Evolutionary conservation across 1,140 invertebrate species (phyloP), one percentile per base, ranked within the genome.

Genomic region (Carposina sasakii): DNA sequence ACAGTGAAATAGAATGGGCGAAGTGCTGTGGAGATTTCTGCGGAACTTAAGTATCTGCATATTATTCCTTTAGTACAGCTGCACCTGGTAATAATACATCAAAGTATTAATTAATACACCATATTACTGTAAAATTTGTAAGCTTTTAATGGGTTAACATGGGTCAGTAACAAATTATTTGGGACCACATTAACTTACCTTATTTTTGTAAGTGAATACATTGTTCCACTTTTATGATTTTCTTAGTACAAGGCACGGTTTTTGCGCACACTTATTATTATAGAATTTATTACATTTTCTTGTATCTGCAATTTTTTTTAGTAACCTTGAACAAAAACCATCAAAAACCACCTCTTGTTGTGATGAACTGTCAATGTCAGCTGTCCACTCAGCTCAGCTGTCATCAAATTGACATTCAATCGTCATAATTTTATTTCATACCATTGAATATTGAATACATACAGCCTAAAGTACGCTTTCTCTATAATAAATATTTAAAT

Each of bases 1-100:
- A 98, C 96, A 37, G 91, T 91, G 83, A 98, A 98, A 78, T 96
- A 98, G 76, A 98, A 98, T 1, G 96, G 96, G 54, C 96, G 87
- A 12, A 98, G 83, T 0, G 95, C 96, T 13, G 94, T 91, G 3
- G 94, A 92, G n/a, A 96, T 87, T 87, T 97, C 93, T 19, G 90
- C 90, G 33, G 76, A 72, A 52, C 79, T 83, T 51, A 83, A 57
- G 49, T 63, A 69, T 63, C 76, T 74, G 52, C 70, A 67, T 41
- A 79, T 20, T 15, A 69, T 31, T 16, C 65, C 67, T 28, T 57
- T 53, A 16, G 69, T 48, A 53, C 65, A 67, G 17, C 60, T 46
- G 40, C 63, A 69, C 46, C 70, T 82, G 40, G 12, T 26, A 12
- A 26, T 12, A 26, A 26, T 12, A 26, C 24, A 26, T 26, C 24